Percentiles rank a stretch among this genome's conserved stretches.
These are phyloP conservation scores for Collichthys lucidus DNA, from an alignment of 2,113 vertebrate species.

Conservation along the genomic window DNA sequence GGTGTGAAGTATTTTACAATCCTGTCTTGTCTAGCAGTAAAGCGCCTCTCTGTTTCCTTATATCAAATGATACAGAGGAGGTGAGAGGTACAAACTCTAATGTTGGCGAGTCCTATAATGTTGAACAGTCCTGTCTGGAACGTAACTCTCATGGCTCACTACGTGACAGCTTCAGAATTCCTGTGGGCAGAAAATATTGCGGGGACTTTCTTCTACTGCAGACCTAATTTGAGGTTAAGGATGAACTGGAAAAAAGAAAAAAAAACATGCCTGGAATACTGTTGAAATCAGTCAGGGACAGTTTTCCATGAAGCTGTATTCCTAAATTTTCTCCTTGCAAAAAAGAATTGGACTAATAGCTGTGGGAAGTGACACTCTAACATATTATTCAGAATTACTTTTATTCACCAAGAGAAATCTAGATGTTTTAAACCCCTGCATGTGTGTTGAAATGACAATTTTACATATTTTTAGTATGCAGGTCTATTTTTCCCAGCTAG, in stretches of 20 bases:
- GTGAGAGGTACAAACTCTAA: not conserved
- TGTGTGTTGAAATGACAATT: not conserved
- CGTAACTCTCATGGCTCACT: not conserved
- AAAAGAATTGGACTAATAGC: not conserved
- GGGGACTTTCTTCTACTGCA: not conserved
- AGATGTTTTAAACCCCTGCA: not conserved
- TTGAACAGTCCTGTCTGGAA: not conserved
- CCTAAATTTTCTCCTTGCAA: too few species aligned
- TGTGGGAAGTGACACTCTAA: not conserved
- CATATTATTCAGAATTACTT: too few species aligned
- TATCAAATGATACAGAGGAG: too few species aligned
- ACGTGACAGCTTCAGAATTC: not conserved
- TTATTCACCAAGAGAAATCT: too few species aligned
- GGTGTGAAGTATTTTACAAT: not conserved
- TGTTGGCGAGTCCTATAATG: too few species aligned
- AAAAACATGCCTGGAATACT: not conserved
- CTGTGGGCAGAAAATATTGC: conserved; percentile 15
- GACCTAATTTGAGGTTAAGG: not conserved
- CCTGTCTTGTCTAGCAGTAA: not conserved
- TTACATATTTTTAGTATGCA: not conserved
- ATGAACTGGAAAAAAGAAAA: not conserved
- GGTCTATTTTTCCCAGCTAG: fast-evolving
- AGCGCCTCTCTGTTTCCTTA: not conserved
- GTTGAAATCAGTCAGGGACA: not conserved
- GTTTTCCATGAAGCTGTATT: not conserved